A percentile compares a stretch with the other conserved stretches of the same genome.
Conservation (phyloP, 2,113 vertebrate genomes). For the Podocnemis expansa region DNA sequence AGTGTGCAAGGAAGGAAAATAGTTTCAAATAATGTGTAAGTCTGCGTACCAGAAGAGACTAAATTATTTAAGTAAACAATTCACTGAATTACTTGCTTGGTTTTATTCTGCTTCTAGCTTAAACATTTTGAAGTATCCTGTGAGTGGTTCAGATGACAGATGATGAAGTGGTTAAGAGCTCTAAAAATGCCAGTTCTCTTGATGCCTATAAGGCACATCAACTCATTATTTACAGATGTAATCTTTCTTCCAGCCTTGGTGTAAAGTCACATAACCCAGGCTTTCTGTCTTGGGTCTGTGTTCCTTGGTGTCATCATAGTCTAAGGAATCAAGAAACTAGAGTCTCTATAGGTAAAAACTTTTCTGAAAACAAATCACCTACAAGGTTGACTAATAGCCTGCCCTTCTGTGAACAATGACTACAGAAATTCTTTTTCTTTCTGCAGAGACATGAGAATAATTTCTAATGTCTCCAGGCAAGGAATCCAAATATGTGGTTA, state of each 20-base stretch:
- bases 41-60: neutral
- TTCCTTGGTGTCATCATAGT: slow-evolving; percentile 77
- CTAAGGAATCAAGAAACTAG: slow-evolving; percentile 79
- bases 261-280: slow-evolving; percentile 55
- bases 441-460: neutral
- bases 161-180: neutral
- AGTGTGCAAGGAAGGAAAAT: neutral
- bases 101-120: neutral
- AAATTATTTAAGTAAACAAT: neutral
- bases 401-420: neutral
- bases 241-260: slow-evolving; percentile 14
- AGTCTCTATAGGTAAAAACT: neutral
- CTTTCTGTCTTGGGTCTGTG: slow-evolving; percentile 75
- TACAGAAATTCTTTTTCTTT: neutral
- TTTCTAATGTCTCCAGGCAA: neutral
- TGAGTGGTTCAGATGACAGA: neutral
- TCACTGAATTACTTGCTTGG: neutral
- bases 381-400: neutral
- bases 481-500: slow-evolving; percentile 18
- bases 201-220: neutral
- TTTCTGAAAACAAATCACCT: neutral
- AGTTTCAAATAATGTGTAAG: neutral
- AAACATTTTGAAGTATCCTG: neutral
- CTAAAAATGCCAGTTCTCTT: neutral
- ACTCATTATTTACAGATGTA: slow-evolving; percentile 60